Evolutionary conservation across 2,113 vertebrate genomes (phyloP).

Genomic region (Erpornis zantholeuca): DNA sequence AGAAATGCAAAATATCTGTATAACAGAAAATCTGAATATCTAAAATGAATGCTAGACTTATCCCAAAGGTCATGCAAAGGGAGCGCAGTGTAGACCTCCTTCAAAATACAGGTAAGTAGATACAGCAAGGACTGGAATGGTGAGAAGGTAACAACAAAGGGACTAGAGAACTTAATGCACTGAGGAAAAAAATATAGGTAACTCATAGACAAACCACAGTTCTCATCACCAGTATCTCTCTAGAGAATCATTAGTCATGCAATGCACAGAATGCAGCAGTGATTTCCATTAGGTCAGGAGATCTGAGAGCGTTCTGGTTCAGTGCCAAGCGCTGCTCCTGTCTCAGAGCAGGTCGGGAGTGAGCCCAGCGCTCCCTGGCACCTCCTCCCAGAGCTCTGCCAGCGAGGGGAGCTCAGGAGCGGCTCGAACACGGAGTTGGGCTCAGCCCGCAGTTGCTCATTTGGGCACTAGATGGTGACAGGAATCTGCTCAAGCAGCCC

Average conservation of each 20-base stretch:
- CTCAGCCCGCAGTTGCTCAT: background rate
- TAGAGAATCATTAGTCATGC: background rate
- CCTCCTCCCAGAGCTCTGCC: background rate
- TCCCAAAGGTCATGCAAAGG: background rate
- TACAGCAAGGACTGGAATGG: background rate
- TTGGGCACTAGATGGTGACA: background rate
- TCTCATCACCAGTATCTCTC: background rate
- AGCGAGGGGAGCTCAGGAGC: fast-evolving
- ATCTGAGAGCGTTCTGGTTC: background rate
- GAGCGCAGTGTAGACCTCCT: background rate
- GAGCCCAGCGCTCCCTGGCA: background rate
- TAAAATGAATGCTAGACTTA: background rate
- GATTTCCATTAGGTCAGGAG: background rate
- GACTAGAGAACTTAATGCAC: background rate
- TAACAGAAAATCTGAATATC: background rate
- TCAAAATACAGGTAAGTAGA: background rate
- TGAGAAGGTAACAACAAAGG: background rate
- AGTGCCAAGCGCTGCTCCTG: background rate
- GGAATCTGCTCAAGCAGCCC: background rate
- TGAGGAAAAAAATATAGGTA: background rate
- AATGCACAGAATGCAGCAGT: background rate
- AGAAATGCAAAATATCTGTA: background rate
- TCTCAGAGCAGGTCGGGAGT: background rate
- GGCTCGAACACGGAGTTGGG: fast-evolving
- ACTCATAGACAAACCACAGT: background rate